These are phyloP conservation scores for Cantharis flavilabris DNA, from an alignment of 2,888 invertebrate species.

Conservation along the genomic window DNA sequence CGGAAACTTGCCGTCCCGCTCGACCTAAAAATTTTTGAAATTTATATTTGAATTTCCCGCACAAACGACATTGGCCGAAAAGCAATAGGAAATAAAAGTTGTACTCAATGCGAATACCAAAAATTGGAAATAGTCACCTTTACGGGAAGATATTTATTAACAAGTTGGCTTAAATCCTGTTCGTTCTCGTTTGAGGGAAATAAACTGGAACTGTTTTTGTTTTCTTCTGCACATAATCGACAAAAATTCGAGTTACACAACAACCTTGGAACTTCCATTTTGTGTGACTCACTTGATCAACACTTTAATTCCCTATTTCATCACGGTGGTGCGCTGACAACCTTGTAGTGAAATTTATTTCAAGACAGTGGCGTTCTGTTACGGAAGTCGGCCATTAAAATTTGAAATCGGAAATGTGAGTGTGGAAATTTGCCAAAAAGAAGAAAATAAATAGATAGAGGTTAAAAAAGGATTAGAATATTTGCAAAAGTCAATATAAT, in stretches of 20 bases:
- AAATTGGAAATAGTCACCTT: conserved; percentile 61
- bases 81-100: conserved; percentile 47
- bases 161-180: conserved; percentile 65
- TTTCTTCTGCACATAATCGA: conserved; percentile 77
- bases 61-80: conserved; percentile 17
- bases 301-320: background rate
- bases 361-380: background rate
- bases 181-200: conserved; percentile 64
- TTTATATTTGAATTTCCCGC: conserved; percentile 43
- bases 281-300: background rate
- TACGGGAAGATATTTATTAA: conserved; percentile 75
- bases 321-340: background rate
- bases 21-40: conserved; percentile 60
- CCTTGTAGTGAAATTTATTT: background rate
- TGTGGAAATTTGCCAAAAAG: no score
- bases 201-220: conserved; percentile 69
- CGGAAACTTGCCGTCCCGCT: conserved; percentile 71
- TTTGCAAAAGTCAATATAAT: no score
- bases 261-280: conserved; percentile 33
- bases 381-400: background rate
- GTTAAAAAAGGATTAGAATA: no score
- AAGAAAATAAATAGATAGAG: no score
- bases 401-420: no score
- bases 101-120: conserved; percentile 39
- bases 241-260: conserved; percentile 74